Conservation (phyloP, 2,888 invertebrate genomes). For the Hydrotaea cyrtoneurina region DNA sequence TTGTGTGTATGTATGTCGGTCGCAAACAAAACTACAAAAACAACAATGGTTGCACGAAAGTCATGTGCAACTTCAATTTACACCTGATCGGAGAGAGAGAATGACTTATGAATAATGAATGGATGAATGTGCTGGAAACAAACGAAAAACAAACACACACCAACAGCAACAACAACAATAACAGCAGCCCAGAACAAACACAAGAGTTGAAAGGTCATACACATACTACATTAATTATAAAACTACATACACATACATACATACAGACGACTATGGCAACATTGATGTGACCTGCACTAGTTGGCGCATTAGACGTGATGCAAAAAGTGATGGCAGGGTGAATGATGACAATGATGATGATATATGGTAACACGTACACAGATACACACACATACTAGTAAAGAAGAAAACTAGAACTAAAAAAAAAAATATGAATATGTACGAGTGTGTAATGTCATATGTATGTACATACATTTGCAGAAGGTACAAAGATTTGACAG, state of each 20-base stretch:
- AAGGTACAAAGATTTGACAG: not conserved
- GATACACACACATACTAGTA: not conserved
- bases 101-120: constrained; percentile 37
- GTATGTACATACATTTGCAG: not conserved
- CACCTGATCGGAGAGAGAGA: constrained; percentile 36
- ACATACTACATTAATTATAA: constrained; percentile 36
- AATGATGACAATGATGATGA: constrained; percentile 44
- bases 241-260: constrained; percentile 14
- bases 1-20: no score
- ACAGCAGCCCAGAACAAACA: constrained; percentile 45
- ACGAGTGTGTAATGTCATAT: not conserved
- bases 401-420: constrained; percentile 16
- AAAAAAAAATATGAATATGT: not conserved
- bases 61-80: constrained; percentile 17
- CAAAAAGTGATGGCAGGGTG: not conserved
- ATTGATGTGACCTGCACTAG: not conserved
- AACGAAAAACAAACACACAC: constrained; percentile 3
- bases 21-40: no score
- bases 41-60: not conserved
- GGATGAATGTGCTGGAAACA: constrained; percentile 28
- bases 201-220: constrained; percentile 52
- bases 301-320: not conserved
- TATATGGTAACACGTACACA: not conserved
- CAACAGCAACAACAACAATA: not conserved
- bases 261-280: constrained; percentile 3